Base-by-base conservation (phyloP, 2,797 vertebrate genomes). In the Brachyalestes nurse region DNA sequence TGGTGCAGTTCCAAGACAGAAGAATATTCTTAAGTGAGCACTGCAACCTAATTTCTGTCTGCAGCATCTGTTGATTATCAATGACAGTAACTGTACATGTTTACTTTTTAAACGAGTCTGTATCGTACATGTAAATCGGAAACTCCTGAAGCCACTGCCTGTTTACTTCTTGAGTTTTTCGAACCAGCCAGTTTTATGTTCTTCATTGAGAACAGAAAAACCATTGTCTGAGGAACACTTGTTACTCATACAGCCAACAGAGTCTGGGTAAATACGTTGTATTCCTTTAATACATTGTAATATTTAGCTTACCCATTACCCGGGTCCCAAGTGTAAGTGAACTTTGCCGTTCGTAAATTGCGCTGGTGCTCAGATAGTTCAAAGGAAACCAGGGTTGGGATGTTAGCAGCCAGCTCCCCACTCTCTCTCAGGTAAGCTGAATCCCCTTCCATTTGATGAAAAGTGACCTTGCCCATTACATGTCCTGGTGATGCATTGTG, bases 311-410 rank as follows among this genome's bases (percentile, higher is more conserved):
- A 97, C 97, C 97, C 95, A 0, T 97, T 94, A 75, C 96, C 96
- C 9, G 97, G 89, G 87, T 96, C 93, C 97, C 97, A 98, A 0
- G 72, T 95, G 72, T 97, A 97, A 77, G 90, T 91, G 86, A 97
- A 96, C 0, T 88, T 88, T 14, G 93, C 93, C 0, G 80, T 66
- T 83, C 91, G 93, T 87, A 95, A 93, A 84, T 94, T 95, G 87
- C 90, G 79, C 19, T 91, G 94, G 0, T 95, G 95, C 66, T 97
- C 95, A 0, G 93, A 93, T 64, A 95, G 93, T 73, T 93, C 87
- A 87, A 98, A 97, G 77, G 93, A 91, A n/a, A 95, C 89, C 82
- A 93, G 86, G 0, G 96, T 95, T 58, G 90, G 79, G 2, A 90
- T 1, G 0, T 92, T 89, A 1, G 17, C 91, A 6, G 95, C 93